phyloP scores from a whole-genome alignment of 2,888 invertebrate species.

The Brachylomia viminalis region DNA sequence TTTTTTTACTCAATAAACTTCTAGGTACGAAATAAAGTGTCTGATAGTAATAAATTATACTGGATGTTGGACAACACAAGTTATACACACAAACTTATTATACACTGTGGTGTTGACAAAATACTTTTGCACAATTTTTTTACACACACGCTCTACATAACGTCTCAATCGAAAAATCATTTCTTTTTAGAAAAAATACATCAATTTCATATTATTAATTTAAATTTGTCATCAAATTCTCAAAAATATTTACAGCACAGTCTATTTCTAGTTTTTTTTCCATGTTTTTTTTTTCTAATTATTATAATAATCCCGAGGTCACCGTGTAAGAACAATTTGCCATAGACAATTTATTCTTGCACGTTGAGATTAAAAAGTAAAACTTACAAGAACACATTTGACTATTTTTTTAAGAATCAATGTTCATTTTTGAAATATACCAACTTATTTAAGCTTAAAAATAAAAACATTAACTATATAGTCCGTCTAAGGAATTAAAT shows the following conservation, averaged over 20 bases:
- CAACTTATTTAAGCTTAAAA: slow-evolving; percentile 72
- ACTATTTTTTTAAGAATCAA: slow-evolving; percentile 72
- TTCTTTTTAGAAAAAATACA: slow-evolving; percentile 81
- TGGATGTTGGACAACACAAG: slow-evolving; percentile 52
- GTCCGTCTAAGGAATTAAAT: slow-evolving; percentile 85
- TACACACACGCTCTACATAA: slow-evolving; percentile 71
- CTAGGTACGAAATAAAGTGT: slow-evolving; percentile 63
- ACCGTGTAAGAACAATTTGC: slow-evolving; percentile 58
- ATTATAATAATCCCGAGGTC: slow-evolving; percentile 60
- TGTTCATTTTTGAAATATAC: slow-evolving; percentile 65
- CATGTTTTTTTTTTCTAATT: slow-evolving; percentile 66
- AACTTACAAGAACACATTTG: slow-evolving; percentile 77
- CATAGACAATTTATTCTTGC: slow-evolving; percentile 45
- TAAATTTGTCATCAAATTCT: slow-evolving; percentile 68
- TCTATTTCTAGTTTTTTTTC: slow-evolving; percentile 76
- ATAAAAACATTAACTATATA: slow-evolving; percentile 68
- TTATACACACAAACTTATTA: slow-evolving; percentile 50
- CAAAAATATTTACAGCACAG: slow-evolving; percentile 80
- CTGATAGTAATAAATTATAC: slow-evolving; percentile 61
- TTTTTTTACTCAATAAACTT: slow-evolving; percentile 48
- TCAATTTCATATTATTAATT: slow-evolving; percentile 71
- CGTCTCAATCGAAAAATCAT: slow-evolving; percentile 72
- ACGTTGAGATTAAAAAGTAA: slow-evolving; percentile 52
- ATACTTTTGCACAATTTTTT: slow-evolving; percentile 75
- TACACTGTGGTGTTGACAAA: slow-evolving; percentile 76